Evolutionary conservation across 2,797 vertebrate species (phyloP), one percentile per base, ranked within the genome.

Genomic region (Loris lydekkerianus): DNA sequence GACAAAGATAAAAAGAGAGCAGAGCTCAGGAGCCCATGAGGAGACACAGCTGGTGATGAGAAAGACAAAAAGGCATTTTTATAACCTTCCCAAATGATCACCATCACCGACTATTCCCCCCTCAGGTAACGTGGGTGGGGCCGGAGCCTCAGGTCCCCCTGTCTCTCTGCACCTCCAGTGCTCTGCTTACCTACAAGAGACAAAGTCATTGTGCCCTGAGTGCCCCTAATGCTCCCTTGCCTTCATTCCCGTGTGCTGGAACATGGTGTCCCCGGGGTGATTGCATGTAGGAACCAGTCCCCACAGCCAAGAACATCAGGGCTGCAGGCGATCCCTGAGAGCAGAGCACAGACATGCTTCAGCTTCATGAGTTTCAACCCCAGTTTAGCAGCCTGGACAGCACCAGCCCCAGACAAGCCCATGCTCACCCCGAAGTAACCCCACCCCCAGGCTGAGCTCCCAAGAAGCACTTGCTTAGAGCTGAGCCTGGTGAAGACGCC

Each of bases 251-350:
- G 49, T 11, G 49, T 94, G 89, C 93, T 77, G 69, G 94, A 89
- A 95, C 96, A 91, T 2, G 37, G 94, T 76, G 88, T 91, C 95
- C 92, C 94, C 85, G 27, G 0, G 86, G 86, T 93, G 96, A 61
- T 23, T 88, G 89, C 14, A 0, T 91, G 94, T 91, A 91, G 96
- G 94, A 91, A 77, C 86, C 65, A 96, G 82, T 80, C 65, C 73
- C 81, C 2, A 9, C 10, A 91, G 86, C 96, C 94, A 92, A 94
- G 93, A 96, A 96, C 63, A 95, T 92, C 95, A 86, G 92, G 91
- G 23, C 91, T 27, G 82, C 88, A 2, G 86, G 75, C 46, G 70
- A 21, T 25, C 91, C 82, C 91, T 75, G 43, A 89, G 85, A 92
- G 78, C 3, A 31, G 77, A 82, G 67, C n/a, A 11, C 20, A 40